Percentiles rank a stretch among this genome's conserved stretches.
Conservation (phyloP, 2,888 invertebrate species). For the Ypsolopha sequella region DNA sequence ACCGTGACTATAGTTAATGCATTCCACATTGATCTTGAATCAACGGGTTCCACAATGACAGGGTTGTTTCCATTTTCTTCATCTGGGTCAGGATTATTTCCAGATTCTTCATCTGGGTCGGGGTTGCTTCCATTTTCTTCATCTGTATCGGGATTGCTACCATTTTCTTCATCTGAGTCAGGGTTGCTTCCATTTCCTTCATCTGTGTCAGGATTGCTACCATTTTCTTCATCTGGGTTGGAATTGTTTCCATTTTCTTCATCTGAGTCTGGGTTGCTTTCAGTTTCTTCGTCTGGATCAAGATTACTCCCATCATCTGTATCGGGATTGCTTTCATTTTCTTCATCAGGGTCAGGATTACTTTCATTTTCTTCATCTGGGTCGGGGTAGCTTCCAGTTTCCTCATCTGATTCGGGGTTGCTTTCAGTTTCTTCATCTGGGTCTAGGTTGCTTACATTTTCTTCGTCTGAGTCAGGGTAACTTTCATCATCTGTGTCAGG, state of each 20-base stretch:
- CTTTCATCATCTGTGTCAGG: background rate
- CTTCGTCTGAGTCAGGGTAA: slow-evolving; percentile 18
- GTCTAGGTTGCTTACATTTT: slow-evolving; percentile 18
- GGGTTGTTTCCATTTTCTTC: slow-evolving; percentile 3
- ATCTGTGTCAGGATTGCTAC: slow-evolving; percentile 5
- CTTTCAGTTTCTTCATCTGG: background rate
- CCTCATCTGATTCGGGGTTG: background rate
- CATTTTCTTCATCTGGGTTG: background rate
- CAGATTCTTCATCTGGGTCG: slow-evolving; percentile 1
- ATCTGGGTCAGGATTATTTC: background rate
- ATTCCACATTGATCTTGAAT: slow-evolving; percentile 14
- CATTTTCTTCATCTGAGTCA: slow-evolving; percentile 25
- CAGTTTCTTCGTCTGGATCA: background rate
- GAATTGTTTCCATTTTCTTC: no score
- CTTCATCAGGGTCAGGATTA: slow-evolving; percentile 19
- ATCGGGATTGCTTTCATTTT: slow-evolving; percentile 21
- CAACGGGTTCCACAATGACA: background rate
- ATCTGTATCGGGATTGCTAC: slow-evolving; percentile 3
- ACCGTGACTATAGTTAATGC: slow-evolving; percentile 18
- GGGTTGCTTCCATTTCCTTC: slow-evolving; percentile 13
- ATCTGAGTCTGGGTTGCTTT: background rate
- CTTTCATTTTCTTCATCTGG: slow-evolving; percentile 3
- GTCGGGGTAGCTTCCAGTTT: background rate
- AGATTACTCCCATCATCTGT: no score
- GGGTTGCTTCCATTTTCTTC: background rate